Conservation (phyloP, 2,888 invertebrate species). For the Linnaemya tessellans region DNA sequence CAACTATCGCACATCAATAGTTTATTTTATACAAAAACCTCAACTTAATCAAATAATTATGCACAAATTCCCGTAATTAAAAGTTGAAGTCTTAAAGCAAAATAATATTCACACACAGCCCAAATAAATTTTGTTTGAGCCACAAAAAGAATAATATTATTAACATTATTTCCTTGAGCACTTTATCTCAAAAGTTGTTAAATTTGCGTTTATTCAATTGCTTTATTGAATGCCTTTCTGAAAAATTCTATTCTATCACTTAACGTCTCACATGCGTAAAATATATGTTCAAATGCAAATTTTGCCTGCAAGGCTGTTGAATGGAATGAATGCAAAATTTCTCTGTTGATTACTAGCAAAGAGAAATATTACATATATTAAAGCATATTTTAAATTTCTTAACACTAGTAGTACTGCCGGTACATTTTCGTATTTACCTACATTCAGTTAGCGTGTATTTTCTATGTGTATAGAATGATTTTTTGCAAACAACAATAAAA, state of each 20-base stretch:
- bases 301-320: neutral
- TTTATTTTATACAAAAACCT: too few relatives aligned
- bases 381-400: too few relatives aligned
- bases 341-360: neutral
- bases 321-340: neutral
- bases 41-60: too few relatives aligned
- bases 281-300: neutral
- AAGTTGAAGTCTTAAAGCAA: too few relatives aligned
- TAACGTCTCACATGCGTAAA: neutral
- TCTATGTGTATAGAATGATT: too few relatives aligned
- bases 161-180: neutral
- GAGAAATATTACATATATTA: too few relatives aligned
- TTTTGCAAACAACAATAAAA: too few relatives aligned
- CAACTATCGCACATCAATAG: too few relatives aligned
- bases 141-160: neutral
- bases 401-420: too few relatives aligned
- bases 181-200: neutral
- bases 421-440: too few relatives aligned
- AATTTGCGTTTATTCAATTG: neutral
- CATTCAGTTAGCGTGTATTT: too few relatives aligned
- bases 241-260: neutral
- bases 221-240: neutral
- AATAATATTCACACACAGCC: neutral
- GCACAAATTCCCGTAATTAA: neutral
- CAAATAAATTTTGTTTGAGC: neutral